These are phyloP conservation scores for Stercorarius parasiticus DNA, from an alignment of 2,113 vertebrate species.

Conservation along the genomic window DNA sequence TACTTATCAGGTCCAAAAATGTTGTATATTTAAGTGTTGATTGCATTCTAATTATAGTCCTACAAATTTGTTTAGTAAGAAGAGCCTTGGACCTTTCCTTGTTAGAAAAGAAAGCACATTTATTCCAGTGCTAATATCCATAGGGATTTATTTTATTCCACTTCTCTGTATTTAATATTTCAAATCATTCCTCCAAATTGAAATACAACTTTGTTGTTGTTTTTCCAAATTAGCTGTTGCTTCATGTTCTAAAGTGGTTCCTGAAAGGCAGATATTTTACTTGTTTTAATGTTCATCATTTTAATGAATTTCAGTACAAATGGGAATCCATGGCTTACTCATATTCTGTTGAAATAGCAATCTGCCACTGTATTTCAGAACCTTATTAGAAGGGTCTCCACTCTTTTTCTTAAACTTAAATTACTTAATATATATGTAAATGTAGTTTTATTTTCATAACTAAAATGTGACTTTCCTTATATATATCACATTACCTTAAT, in stretches of 20 bases:
- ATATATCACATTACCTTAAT: conserved; percentile 6
- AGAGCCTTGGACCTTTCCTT: conserved; percentile 31
- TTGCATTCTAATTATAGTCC: conserved; percentile 48
- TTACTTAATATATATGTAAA: conserved; percentile 63
- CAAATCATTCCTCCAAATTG: conserved; percentile 40
- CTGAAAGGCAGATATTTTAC: conserved; percentile 42
- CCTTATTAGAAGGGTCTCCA: conserved; percentile 42
- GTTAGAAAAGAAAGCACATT: conserved; percentile 8
- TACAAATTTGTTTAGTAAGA: conserved; percentile 23
- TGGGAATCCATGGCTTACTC: conserved; percentile 17
- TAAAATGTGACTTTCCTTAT: conserved; percentile 33
- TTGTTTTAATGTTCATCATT: conserved; percentile 27
- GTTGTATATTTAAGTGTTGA: conserved; percentile 39
- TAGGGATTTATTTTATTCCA: conserved; percentile 17
- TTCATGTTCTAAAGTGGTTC: conserved; percentile 35
- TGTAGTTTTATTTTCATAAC: conserved; percentile 46
- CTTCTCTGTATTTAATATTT: conserved; percentile 41
- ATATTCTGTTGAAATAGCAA: neutral
- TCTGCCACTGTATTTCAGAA: conserved; percentile 53
- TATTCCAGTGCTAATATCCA: neutral
- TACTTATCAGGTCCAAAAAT: conserved; percentile 42
- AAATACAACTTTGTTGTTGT: conserved; percentile 5
- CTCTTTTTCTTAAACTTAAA: conserved; percentile 47
- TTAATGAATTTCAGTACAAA: conserved; percentile 28
- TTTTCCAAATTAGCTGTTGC: conserved; percentile 27